A percentile compares a stretch with the other conserved stretches of the same genome.
These are phyloP conservation scores for Pagetopsis macropterus DNA, from an alignment of 2,797 vertebrate species.

Conservation along the genomic window DNA sequence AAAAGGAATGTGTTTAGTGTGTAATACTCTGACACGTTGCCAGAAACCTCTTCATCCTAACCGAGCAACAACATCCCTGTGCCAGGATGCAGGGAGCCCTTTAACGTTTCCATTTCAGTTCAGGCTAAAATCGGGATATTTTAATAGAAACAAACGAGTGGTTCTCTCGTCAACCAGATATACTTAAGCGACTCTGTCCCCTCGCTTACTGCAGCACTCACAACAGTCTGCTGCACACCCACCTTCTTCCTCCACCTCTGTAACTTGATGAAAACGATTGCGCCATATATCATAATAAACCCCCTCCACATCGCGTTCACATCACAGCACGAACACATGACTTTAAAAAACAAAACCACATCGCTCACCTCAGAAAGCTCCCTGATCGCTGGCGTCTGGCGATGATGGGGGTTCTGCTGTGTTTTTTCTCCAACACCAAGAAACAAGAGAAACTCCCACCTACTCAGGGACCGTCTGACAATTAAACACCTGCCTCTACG, in stretches of 20 bases:
- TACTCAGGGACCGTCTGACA: constrained; percentile 80
- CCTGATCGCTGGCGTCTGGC: constrained; percentile 66
- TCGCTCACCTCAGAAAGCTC: constrained; percentile 74
- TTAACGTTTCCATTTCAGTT: neutral
- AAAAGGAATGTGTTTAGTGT: constrained; percentile 45
- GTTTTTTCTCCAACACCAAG: constrained; percentile 73
- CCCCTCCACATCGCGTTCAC: neutral
- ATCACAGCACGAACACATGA: constrained; percentile 4
- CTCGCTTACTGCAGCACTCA: constrained; percentile 60
- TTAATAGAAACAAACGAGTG: neutral
- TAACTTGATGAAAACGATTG: constrained; percentile 74
- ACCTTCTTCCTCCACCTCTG: constrained; percentile 62
- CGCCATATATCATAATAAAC: constrained; percentile 51
- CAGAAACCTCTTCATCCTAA: constrained; percentile 41
- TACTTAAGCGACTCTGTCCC: constrained; percentile 11
- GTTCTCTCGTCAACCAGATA: neutral
- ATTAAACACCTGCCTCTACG: constrained; percentile 57
- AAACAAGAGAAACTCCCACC: constrained; percentile 84
- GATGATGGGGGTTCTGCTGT: constrained; percentile 62
- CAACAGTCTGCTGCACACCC: constrained; percentile 68
- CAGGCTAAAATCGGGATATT: neutral
- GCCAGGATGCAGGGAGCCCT: neutral
- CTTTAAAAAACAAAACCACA: constrained; percentile 33
- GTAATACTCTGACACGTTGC: constrained; percentile 62
- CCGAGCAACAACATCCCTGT: constrained; percentile 8